Conservation (phyloP, 2,797 vertebrate genomes). For the Nyctibius grandis region DNA sequence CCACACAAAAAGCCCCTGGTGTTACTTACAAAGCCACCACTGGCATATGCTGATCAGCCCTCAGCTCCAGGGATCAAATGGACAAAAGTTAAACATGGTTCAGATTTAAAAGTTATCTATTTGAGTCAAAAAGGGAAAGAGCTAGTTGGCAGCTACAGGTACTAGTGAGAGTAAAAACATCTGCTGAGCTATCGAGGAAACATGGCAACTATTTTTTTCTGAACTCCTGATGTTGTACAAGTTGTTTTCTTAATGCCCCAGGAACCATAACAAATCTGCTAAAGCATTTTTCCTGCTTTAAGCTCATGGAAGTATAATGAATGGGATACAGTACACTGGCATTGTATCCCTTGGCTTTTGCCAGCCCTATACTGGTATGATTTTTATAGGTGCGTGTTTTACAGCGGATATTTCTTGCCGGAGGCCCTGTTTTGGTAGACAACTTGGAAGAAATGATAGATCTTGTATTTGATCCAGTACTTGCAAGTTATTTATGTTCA, state of each 20-base stretch:
- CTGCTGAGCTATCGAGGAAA: background rate
- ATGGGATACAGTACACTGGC: background rate
- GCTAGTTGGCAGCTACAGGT: background rate
- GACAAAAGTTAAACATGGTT: slow-evolving; percentile 79
- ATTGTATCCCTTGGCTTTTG: background rate
- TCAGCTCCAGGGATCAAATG: slow-evolving; percentile 80
- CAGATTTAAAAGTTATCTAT: slow-evolving; percentile 74
- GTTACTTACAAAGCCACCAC: slow-evolving; percentile 75
- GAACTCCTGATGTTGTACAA: background rate
- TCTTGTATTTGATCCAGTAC: slow-evolving; percentile 77
- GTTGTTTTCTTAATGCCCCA: background rate
- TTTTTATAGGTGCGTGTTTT: slow-evolving; percentile 70
- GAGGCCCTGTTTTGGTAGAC: slow-evolving; percentile 78
- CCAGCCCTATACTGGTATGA: background rate
- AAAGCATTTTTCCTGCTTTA: background rate
- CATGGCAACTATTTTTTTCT: background rate
- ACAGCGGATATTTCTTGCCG: slow-evolving; percentile 77
- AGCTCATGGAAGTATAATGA: background rate
- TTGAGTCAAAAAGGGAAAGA: slow-evolving; percentile 79
- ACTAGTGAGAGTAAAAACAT: background rate
- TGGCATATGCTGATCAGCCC: slow-evolving; percentile 81
- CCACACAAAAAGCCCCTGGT: slow-evolving; percentile 78
- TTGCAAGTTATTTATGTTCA: slow-evolving; percentile 77
- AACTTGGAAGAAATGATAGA: slow-evolving; percentile 80
- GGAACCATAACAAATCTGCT: background rate